Evolutionary conservation across 2,797 vertebrate genomes (phyloP).

Genomic region (Chiropotes sagulatus): DNA sequence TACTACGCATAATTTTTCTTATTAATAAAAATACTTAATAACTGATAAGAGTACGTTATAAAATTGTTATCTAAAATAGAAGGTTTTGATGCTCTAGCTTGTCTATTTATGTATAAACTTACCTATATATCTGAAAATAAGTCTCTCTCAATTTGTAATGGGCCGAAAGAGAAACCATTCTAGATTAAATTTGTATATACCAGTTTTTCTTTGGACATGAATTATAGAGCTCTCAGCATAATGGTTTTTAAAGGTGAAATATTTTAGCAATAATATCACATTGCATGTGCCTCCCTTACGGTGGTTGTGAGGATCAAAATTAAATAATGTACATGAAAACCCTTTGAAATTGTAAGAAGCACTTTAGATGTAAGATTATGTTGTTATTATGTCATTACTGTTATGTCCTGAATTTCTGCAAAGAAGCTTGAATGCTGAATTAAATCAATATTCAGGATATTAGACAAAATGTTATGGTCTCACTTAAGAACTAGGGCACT

Average conservation of each 20-base stretch:
- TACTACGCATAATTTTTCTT: slow-evolving; percentile 16
- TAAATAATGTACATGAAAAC: slow-evolving; percentile 40
- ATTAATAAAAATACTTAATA: slow-evolving; percentile 34
- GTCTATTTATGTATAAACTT: not conserved
- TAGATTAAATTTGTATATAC: slow-evolving; percentile 58
- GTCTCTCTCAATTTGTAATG: slow-evolving; percentile 64
- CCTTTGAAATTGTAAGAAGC: slow-evolving; percentile 23
- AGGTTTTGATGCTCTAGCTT: not conserved
- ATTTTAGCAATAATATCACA: slow-evolving; percentile 37
- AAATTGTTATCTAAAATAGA: not conserved
- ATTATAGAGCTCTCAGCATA: slow-evolving; percentile 58
- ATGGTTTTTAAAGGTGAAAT: slow-evolving; percentile 51
- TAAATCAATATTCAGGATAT: slow-evolving; percentile 26
- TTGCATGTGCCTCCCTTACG: not conserved
- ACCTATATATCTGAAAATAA: slow-evolving; percentile 39
- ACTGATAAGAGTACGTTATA: not conserved
- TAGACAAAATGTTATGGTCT: slow-evolving; percentile 43
- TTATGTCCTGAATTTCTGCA: not conserved
- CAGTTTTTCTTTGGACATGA: slow-evolving; percentile 64
- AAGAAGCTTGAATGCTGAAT: not conserved
- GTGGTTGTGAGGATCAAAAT: not conserved
- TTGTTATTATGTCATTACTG: slow-evolving; percentile 35
- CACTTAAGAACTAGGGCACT: not conserved
- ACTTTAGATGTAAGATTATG: slow-evolving; percentile 34
- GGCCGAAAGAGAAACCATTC: not conserved